Percentiles rank a stretch among this genome's conserved stretches.
phyloP scores from a whole-genome alignment of 2,888 invertebrate genomes.

The Plebejus melissa region DNA sequence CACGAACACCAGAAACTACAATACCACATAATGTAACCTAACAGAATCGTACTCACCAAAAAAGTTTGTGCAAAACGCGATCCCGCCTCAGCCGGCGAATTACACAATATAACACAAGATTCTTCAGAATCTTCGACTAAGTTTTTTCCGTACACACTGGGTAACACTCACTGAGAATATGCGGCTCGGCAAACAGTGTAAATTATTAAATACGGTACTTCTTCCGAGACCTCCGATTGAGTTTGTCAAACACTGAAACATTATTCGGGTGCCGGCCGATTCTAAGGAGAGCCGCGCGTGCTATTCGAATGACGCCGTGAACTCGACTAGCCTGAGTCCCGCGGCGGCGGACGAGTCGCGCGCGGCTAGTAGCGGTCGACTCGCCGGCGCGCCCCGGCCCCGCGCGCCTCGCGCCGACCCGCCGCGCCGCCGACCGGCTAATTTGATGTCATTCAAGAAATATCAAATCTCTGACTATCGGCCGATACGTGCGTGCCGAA shows the following conservation, averaged over 20 bases:
- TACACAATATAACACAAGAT: constrained; percentile 78
- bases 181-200: constrained; percentile 75
- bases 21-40: constrained; percentile 31
- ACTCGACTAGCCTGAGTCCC: constrained; percentile 59
- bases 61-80: constrained; percentile 73
- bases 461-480: constrained; percentile 50
- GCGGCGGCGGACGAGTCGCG: constrained; percentile 45
- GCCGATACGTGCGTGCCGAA: constrained; percentile 35
- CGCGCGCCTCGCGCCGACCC: constrained; percentile 38
- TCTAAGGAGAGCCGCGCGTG: constrained; percentile 73
- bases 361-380: constrained; percentile 44
- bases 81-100: constrained; percentile 72
- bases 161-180: constrained; percentile 79
- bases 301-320: constrained; percentile 70
- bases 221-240: constrained; percentile 78
- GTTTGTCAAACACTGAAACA: constrained; percentile 78
- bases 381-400: constrained; percentile 41
- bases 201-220: constrained; percentile 76
- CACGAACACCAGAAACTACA: constrained; percentile 31
- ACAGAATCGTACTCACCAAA: constrained; percentile 62
- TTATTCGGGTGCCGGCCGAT: constrained; percentile 78
- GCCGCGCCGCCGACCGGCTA: constrained; percentile 47
- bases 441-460: constrained; percentile 67
- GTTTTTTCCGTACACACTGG: constrained; percentile 80
- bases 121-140: constrained; percentile 79